Evolutionary conservation across 2,888 invertebrate genomes (phyloP).

Genomic region (Athetis lepigone): DNA sequence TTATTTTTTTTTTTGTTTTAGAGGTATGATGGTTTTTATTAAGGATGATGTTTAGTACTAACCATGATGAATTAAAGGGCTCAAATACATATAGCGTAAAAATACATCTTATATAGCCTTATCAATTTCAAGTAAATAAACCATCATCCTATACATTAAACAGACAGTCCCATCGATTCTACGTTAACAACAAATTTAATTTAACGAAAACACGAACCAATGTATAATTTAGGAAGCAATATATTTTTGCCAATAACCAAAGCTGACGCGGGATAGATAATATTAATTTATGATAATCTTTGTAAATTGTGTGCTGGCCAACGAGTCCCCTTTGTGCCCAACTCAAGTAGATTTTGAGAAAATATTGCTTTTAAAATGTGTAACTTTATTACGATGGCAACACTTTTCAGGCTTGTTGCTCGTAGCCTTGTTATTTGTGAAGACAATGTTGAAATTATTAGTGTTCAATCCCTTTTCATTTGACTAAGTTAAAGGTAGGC

Average conservation of each 20-base stretch:
- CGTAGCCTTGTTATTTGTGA: too few relatives aligned
- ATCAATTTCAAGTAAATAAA: neutral
- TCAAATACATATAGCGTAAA: too few relatives aligned
- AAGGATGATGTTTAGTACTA: neutral
- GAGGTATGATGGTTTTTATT: neutral
- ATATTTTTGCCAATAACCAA: constrained; percentile 38
- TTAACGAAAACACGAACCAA: constrained; percentile 7
- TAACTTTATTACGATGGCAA: neutral
- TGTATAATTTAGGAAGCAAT: constrained; percentile 13
- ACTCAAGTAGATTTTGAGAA: constrained; percentile 20
- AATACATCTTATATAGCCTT: neutral
- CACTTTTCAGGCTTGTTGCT: neutral
- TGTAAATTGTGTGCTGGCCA: constrained; percentile 41
- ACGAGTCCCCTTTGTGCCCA: constrained; percentile 19
- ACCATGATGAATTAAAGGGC: neutral
- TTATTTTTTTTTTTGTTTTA: neutral
- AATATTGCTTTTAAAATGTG: constrained; percentile 29
- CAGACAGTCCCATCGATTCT: neutral
- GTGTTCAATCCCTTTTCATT: constrained; percentile 1
- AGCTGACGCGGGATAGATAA: constrained; percentile 29
- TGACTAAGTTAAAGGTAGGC: neutral
- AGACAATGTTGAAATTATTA: neutral
- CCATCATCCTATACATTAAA: neutral
- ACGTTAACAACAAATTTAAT: constrained; percentile 15
- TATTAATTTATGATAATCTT: constrained; percentile 60